Percentiles rank a stretch among this genome's conserved stretches.
Conservation (phyloP, 2,797 vertebrate genomes). For the Podargus strigoides region DNA sequence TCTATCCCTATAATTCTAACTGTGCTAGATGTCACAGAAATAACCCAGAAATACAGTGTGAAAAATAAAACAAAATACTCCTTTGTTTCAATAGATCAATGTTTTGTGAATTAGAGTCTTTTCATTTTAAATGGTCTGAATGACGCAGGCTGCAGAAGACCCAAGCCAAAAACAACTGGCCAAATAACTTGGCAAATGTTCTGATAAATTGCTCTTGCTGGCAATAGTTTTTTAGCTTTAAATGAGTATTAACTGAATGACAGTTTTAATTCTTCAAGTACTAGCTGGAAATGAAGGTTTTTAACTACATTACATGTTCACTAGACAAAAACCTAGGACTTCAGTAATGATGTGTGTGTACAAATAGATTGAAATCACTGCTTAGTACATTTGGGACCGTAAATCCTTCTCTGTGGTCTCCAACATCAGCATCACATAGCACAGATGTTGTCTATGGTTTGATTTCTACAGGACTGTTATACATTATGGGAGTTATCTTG, state of each 20-base stretch:
- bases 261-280: conserved; percentile 44
- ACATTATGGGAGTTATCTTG: neutral
- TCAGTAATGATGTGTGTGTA: neutral
- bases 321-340: neutral
- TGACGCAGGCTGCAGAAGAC: neutral
- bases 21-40: neutral
- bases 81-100: neutral
- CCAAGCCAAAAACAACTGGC: conserved; percentile 15
- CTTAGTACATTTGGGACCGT: neutral
- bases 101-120: neutral
- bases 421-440: neutral
- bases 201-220: conserved; percentile 45
- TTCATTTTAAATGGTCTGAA: neutral
- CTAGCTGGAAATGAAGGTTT: conserved; percentile 43
- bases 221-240: conserved; percentile 47
- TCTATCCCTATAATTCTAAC: neutral
- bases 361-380: conserved; percentile 14
- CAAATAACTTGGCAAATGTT: neutral
- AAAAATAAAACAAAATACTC: neutral
- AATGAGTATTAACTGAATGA: conserved; percentile 40
- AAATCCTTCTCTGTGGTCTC: neutral
- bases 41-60: neutral
- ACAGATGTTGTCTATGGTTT: neutral
- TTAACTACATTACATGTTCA: neutral
- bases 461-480: neutral